A percentile compares a stretch with the other conserved stretches of the same genome.
Evolutionary conservation across 2,888 invertebrate genomes (phyloP).

Genomic region (Torymus texanus): DNA sequence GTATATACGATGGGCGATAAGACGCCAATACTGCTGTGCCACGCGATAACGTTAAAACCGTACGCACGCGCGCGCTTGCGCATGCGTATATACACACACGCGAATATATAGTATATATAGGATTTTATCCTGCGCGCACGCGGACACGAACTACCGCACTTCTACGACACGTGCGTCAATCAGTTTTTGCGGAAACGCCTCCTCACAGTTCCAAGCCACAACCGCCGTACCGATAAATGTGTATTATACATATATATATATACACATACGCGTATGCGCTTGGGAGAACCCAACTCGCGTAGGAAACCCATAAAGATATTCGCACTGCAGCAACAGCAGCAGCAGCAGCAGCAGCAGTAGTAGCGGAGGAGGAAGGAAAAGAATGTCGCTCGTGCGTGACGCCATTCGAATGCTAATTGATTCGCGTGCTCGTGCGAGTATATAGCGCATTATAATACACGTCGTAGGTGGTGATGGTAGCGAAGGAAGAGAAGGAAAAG

Average conservation of each 20-base stretch:
- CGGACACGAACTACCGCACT: not conserved
- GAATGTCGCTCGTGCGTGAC: constrained; percentile 24
- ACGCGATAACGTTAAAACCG: constrained; percentile 5
- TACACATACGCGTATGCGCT: too few relatives aligned
- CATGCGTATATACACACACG: too few relatives aligned
- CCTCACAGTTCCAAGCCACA: not conserved
- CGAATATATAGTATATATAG: too few relatives aligned
- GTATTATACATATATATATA: too few relatives aligned
- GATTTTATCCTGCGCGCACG: too few relatives aligned
- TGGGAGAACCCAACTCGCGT: too few relatives aligned
- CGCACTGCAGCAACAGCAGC: not conserved
- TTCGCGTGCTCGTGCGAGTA: not conserved
- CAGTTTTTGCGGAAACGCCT: constrained; percentile 41
- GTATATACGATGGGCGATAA: constrained; percentile 5
- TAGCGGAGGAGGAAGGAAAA: not conserved
- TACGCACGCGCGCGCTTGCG: too few relatives aligned
- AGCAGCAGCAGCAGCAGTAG: too few relatives aligned
- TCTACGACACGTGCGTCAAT: constrained; percentile 27
- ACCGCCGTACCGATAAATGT: too few relatives aligned
- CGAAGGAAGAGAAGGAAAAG: not conserved
- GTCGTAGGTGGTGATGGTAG: too few relatives aligned
- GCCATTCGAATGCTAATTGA: constrained; percentile 43
- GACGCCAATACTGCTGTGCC: not conserved
- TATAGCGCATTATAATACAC: not conserved
- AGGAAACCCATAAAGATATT: constrained; percentile 11